Evolutionary conservation across 2,888 invertebrate genomes (phyloP).

Genomic region (Orthonychiurus folsomi): DNA sequence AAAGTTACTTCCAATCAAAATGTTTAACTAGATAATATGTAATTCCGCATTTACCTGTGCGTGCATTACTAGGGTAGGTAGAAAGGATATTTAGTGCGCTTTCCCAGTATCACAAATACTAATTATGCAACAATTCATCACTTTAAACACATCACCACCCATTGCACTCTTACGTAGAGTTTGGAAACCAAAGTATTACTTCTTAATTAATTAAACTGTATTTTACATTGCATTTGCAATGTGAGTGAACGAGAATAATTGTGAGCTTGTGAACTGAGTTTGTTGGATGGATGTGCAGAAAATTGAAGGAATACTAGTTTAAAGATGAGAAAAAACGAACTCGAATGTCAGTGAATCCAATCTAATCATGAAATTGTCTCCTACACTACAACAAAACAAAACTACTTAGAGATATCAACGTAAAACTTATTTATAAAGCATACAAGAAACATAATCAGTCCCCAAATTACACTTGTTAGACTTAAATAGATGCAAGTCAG

Average conservation of each 20-base stretch:
- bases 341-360: slow-evolving; percentile 12
- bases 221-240: neutral
- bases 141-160: too few relatives aligned
- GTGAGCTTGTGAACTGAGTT: neutral
- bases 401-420: neutral
- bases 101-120: too few relatives aligned
- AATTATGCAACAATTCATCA: too few relatives aligned
- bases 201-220: neutral
- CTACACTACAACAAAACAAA: neutral
- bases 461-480: neutral
- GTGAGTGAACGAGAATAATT: neutral
- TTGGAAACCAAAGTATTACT: slow-evolving; percentile 1
- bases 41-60: too few relatives aligned
- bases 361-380: slow-evolving; percentile 11
- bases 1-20: too few relatives aligned
- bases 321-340: slow-evolving; percentile 3
- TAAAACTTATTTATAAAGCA: neutral
- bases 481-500: neutral
- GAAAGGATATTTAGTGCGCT: too few relatives aligned
- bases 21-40: too few relatives aligned
- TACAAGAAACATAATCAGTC: neutral
- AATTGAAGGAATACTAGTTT: neutral
- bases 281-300: neutral
- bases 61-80: too few relatives aligned
- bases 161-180: too few relatives aligned